phyloP scores from a whole-genome alignment of 2,888 invertebrate species.

The Xanthia togata region DNA sequence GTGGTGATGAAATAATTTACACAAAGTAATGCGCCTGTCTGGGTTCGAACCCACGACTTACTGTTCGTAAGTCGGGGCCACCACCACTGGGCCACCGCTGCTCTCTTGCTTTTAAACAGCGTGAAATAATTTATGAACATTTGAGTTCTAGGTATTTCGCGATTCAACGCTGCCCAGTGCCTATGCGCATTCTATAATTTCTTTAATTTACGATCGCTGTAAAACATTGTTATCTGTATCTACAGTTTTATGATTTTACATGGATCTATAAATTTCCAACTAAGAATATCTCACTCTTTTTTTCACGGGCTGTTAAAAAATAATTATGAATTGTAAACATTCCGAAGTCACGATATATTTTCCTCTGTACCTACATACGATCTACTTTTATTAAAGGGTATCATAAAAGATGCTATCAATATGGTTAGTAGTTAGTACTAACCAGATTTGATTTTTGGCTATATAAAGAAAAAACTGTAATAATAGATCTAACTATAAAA shows the following conservation, averaged over 20 bases:
- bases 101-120: slow-evolving; percentile 39
- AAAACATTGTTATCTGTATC: background rate
- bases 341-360: background rate
- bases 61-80: too few species aligned
- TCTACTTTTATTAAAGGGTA: background rate
- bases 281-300: background rate
- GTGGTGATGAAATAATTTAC: too few species aligned
- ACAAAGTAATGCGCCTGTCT: too few species aligned
- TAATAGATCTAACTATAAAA: too few species aligned
- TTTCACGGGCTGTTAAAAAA: background rate
- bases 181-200: slow-evolving; percentile 8
- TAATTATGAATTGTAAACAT: background rate
- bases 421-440: background rate
- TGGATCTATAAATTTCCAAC: background rate
- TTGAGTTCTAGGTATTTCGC: slow-evolving; percentile 8
- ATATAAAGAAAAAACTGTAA: too few species aligned
- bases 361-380: background rate
- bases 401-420: too few species aligned
- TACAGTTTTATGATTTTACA: slow-evolving; percentile 5
- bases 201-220: slow-evolving; percentile 16
- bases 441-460: background rate
- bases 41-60: too few species aligned
- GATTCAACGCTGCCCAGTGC: slow-evolving; percentile 4
- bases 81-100: too few species aligned
- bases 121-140: slow-evolving; percentile 48